A percentile compares a stretch with the other conserved stretches of the same genome.
Conservation (phyloP, 1,140 invertebrate species). For the Phymastichus coffea region DNA sequence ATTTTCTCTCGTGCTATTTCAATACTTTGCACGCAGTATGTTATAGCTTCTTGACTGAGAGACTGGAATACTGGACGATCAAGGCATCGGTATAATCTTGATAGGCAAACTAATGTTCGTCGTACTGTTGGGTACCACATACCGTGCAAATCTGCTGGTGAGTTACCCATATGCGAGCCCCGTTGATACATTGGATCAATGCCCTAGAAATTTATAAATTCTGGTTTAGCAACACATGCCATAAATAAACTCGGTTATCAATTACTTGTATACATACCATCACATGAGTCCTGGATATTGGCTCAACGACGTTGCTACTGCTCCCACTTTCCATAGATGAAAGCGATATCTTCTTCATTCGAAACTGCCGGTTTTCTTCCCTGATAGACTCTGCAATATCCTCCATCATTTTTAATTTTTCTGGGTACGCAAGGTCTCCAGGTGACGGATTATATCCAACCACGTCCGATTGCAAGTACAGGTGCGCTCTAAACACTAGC, state of each 20-base stretch:
- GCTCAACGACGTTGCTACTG: conserved; percentile 34
- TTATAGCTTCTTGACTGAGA: conserved; percentile 91
- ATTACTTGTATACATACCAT: conserved; percentile 13
- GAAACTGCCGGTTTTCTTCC: conserved; percentile 45
- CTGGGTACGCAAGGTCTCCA: conserved; percentile 96
- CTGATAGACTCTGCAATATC: conserved; percentile 54
- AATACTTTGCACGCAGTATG: conserved; percentile 88
- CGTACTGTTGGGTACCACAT: conserved; percentile 99
- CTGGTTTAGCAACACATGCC: background rate
- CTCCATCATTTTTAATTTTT: conserved; percentile 97
- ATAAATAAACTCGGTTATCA: background rate
- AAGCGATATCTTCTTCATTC: conserved; percentile 48
- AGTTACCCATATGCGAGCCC: conserved; percentile 56
- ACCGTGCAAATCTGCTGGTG: conserved; percentile 94
- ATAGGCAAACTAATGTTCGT: conserved; percentile 90
- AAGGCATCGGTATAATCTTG: conserved; percentile 91
- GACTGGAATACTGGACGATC: conserved; percentile 95
- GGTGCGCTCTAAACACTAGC: conserved; percentile 92
- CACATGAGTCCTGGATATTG: conserved; percentile 44
- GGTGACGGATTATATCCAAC: conserved; percentile 83
- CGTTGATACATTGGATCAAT: conserved; percentile 47
- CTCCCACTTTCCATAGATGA: conserved; percentile 40
- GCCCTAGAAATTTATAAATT: conserved; percentile 1
- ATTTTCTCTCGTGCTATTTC: conserved; percentile 75
- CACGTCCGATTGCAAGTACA: conserved; percentile 92